Base-by-base conservation (phyloP, 2,113 vertebrate species). In the Cebus imitator region DNA sequence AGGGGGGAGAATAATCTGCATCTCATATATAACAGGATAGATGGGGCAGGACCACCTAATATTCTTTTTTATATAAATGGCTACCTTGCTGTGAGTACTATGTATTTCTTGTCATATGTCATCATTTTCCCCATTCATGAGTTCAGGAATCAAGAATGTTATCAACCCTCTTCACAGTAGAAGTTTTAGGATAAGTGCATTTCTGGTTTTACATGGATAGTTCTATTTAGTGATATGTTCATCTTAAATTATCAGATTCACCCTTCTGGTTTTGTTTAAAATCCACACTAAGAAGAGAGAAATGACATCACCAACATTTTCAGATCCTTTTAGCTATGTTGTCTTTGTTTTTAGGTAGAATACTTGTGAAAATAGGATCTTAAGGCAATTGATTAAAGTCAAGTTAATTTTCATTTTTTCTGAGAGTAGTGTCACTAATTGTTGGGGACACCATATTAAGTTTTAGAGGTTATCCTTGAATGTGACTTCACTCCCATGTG, bases 321-420 rank as follows among this genome's bases (percentile, higher is more conserved):
- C n/a, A 61, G 48, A 55, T 85, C 14, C 4, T 94, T 85, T 48
- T 64, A 91, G 9, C 27, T 66, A 40, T 93, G 32, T 9, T 86
- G 0, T 52, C 87, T 95, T 90, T 85, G 66, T 85, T 94, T 86
- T 75, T 57, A 70, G 73, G 50, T 48, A 45, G 80, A 97, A 76
- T 52, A 66, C 25, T 79, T 90, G 48, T 81, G 40, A 90, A 95
- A 72, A 84, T 32, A 76, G 66, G 48, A 89, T 93, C 43, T 84
- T 70, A 79, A 57, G 55, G 37, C 27, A 84, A 11, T 66, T 72
- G 85, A n/a, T 93, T 75, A 68, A 87, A 79, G 27, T 75, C 66
- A 81, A 89, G 21, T 94, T 83, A 35, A 61, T 94, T 87, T 94
- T 90, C 5, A 30, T 50, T 55, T 93, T 79, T 58, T 13, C 45